Base-by-base conservation (phyloP, 2,797 vertebrate genomes). In the Bryconaethiops microstoma region DNA sequence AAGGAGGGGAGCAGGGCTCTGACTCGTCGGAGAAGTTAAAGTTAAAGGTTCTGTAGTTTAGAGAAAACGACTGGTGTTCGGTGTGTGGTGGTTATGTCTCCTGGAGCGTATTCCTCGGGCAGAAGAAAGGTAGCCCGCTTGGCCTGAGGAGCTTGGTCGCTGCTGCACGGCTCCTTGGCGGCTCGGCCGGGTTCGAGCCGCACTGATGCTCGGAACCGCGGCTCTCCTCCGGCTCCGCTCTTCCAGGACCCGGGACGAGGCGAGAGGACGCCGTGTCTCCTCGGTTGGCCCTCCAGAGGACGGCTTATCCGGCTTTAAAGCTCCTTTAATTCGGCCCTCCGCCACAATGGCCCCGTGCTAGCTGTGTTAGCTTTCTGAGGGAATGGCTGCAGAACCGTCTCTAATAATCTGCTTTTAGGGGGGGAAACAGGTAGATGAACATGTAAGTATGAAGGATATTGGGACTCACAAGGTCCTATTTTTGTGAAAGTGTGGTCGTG, bases 1-100 rank as follows among this genome's bases (percentile, higher is more conserved):
- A 86, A 86, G 87, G 86, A 87, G 84, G 78, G 82, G 77, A 79
- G 76, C 72, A 86, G 68, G 73, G 71, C 71, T n/a, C n/a, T n/a
- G n/a, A n/a, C n/a, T n/a, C n/a, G n/a, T n/a, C n/a, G n/a, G n/a
- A n/a, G n/a, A n/a, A n/a, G n/a, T n/a, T n/a, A n/a, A n/a, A n/a
- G n/a, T n/a, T n/a, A n/a, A n/a, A n/a, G n/a, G n/a, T n/a, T n/a
- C n/a, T n/a, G n/a, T n/a, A n/a, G n/a, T n/a, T n/a, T n/a, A n/a
- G n/a, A n/a, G n/a, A n/a, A n/a, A n/a, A n/a, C n/a, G n/a, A n/a
- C n/a, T n/a, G n/a, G n/a, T n/a, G n/a, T n/a, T n/a, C n/a, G n/a
- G n/a, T n/a, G n/a, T n/a, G n/a, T n/a, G n/a, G n/a, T n/a, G n/a
- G n/a, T n/a, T n/a, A n/a, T n/a, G n/a, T n/a, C n/a, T n/a, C n/a